Conservation (phyloP, 2,888 invertebrate species). For the Lymantria dispar region DNA sequence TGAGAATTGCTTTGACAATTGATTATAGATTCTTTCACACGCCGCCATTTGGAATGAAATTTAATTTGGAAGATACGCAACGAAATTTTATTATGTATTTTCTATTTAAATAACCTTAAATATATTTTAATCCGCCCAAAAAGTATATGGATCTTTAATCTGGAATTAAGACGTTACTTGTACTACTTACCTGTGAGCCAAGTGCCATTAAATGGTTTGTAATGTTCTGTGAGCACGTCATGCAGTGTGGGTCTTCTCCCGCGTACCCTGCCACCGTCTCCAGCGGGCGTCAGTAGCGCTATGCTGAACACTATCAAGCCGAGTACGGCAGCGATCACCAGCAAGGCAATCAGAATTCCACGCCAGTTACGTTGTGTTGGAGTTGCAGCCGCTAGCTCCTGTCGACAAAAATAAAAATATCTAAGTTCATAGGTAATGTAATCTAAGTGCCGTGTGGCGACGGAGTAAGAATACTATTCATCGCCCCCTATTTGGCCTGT, state of each 20-base stretch:
- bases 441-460: too few relatives aligned
- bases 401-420: conserved; percentile 40
- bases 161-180: too few relatives aligned
- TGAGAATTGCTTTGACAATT: neutral
- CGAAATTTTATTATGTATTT: neutral
- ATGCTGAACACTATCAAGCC: conserved; percentile 96
- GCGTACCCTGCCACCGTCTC: conserved; percentile 86
- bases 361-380: conserved; percentile 96
- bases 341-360: conserved; percentile 94
- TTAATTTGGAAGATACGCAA: neutral
- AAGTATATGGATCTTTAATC: too few relatives aligned
- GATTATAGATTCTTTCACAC: neutral
- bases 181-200: conserved; percentile 70
- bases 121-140: too few relatives aligned
- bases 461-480: too few relatives aligned
- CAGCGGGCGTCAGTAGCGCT: conserved; percentile 91
- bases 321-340: conserved; percentile 94
- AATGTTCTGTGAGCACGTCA: conserved; percentile 83
- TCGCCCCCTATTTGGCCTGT: too few relatives aligned
- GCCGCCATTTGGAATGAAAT: neutral
- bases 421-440: neutral
- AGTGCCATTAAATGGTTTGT: conserved; percentile 87
- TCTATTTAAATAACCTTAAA: too few relatives aligned
- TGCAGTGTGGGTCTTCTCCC: conserved; percentile 87
- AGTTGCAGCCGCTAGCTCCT: conserved; percentile 95